Evolutionary conservation across 2,888 invertebrate genomes (phyloP), one percentile per base, ranked within the genome.

Genomic region (Sinopyrophorus schimmeli): DNA sequence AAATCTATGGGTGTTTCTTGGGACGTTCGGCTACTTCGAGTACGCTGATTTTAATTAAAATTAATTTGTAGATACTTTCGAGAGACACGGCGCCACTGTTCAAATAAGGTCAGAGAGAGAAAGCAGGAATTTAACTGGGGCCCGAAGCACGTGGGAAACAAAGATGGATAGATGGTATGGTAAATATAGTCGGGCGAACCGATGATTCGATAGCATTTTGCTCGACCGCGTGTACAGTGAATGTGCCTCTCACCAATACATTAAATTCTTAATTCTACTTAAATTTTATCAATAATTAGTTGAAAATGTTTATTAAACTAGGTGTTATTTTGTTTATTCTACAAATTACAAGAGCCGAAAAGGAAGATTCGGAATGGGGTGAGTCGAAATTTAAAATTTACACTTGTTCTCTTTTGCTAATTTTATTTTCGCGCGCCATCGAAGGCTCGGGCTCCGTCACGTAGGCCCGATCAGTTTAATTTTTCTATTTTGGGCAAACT

Each of bases 361-460:
- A 41, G 7, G 58, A 52, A 34, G 58, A 54, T 58, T 63, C 62
- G 27, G 56, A 66, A 42, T 70, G 70, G 70, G 70, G 70, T 70
- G 55, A 69, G 70, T 65, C 23, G 42, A 57, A 55, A 49, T 52
- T 53, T 32, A 26, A 42, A 40, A 53, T 59, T 60, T 53, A 26
- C 18, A 31, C 34, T 26, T 40, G 20, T n/a, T 52, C 41, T 15
- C 35, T 44, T 48, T 47, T 37, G 53, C 53, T 57, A 52, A 56
- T 56, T 40, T 39, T 47, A 58, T 59, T 63, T 66, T 65, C 57
- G 57, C 62, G 57, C 65, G 57, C 57, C 66, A 66, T 66, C 48
- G 53, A 46, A 44, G 30, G 30, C 35, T 43, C 46, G 23, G 52
- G 30, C 37, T 17, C 54, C 52, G 62, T 59, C 62, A 62, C 62